Percentiles rank a stretch among this genome's conserved stretches.
phyloP scores from a whole-genome alignment of 2,113 vertebrate species.

The Lepus europaeus region DNA sequence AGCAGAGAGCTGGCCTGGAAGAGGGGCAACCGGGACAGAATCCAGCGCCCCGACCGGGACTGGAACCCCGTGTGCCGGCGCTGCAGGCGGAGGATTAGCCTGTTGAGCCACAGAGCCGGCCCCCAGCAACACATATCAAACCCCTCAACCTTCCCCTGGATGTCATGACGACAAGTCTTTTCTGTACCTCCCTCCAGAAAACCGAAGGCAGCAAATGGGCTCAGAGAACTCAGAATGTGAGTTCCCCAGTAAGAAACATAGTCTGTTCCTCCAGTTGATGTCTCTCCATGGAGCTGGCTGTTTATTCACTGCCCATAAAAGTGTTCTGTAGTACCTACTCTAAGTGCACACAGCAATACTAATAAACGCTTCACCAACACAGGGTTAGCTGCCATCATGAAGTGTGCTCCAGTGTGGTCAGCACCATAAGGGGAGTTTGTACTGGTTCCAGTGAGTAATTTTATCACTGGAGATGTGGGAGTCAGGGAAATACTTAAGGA shows the following conservation, averaged over 20 bases:
- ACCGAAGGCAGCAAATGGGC: background rate
- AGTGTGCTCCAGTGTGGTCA: background rate
- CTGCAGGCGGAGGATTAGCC: no score
- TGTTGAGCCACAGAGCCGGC: no score
- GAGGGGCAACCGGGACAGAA: no score
- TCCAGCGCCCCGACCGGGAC: no score
- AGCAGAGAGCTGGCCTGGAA: no score
- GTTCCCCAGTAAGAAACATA: background rate
- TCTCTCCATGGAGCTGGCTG: background rate
- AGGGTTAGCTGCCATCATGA: background rate
- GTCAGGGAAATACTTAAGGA: background rate
- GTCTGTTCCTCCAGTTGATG: background rate
- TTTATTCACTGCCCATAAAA: background rate
- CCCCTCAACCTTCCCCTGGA: background rate
- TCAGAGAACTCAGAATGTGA: background rate
- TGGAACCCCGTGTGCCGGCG: no score
- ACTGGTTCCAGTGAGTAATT: constrained; percentile 3
- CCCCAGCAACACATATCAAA: background rate
- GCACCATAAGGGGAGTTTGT: background rate
- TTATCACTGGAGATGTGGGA: background rate
- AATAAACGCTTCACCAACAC: background rate
- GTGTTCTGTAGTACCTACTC: background rate
- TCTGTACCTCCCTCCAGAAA: background rate
- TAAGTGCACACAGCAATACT: background rate
- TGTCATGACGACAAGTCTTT: background rate